phyloP scores from a whole-genome alignment of 2,888 invertebrate species.

The Ceriagrion tenellum region DNA sequence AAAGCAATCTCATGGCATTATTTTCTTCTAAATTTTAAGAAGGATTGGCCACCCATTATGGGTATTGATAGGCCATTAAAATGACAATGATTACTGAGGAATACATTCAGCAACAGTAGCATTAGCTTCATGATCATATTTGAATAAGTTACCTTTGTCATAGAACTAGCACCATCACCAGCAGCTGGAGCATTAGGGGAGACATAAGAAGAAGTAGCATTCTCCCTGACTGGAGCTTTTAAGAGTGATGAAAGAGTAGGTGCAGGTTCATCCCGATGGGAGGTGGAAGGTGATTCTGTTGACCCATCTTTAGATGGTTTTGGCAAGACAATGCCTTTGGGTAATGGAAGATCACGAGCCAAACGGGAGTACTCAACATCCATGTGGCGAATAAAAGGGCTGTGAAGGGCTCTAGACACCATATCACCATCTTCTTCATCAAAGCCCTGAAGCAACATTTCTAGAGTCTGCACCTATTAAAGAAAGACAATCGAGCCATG shows the following conservation, averaged over 20 bases:
- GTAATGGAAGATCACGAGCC: slow-evolving; percentile 85
- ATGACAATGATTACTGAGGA: too few species aligned
- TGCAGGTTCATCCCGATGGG: slow-evolving; percentile 68
- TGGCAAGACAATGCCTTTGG: slow-evolving; percentile 79
- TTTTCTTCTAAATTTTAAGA: too few species aligned
- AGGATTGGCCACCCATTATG: too few species aligned
- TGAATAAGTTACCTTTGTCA: slow-evolving; percentile 67
- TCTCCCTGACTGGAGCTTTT: slow-evolving; percentile 83
- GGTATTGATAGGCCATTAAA: too few species aligned
- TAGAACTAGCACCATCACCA: slow-evolving; percentile 54
- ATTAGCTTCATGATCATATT: not conserved
- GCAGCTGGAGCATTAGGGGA: slow-evolving; percentile 77
- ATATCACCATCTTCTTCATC: slow-evolving; percentile 92
- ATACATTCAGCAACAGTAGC: too few species aligned
- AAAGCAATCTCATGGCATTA: too few species aligned
- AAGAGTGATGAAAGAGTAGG: slow-evolving; percentile 79
- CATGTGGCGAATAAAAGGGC: slow-evolving; percentile 94
- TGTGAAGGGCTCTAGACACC: slow-evolving; percentile 87
- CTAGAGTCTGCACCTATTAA: slow-evolving; percentile 85
- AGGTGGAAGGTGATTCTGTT: slow-evolving; percentile 39
- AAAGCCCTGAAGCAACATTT: slow-evolving; percentile 88
- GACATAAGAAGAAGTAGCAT: slow-evolving; percentile 86
- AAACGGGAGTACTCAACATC: slow-evolving; percentile 93
- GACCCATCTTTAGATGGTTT: slow-evolving; percentile 65
- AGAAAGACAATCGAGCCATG: not conserved